Conservation (phyloP, 2,888 invertebrate genomes). For the Oscheius onirici region DNA sequence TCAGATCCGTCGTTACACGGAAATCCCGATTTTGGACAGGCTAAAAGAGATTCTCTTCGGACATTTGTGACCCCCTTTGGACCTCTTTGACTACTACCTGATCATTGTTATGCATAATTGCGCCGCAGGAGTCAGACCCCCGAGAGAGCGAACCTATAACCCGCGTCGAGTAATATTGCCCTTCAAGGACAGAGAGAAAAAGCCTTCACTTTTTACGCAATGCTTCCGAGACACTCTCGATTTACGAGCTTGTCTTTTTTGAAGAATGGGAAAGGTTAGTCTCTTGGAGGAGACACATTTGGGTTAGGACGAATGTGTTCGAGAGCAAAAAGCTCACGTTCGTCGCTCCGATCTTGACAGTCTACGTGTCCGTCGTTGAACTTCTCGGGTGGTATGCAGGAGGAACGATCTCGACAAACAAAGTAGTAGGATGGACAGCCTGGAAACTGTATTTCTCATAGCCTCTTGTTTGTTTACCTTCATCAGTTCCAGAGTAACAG, state of each 20-base stretch:
- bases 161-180: conserved; percentile 8
- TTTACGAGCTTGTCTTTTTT: not conserved
- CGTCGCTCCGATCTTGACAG: conserved; percentile 72
- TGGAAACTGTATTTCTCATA: conserved; percentile 26
- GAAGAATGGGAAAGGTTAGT: not conserved
- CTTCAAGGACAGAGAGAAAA: conserved; percentile 2
- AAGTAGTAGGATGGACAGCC: conserved; percentile 65
- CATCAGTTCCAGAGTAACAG: conserved; percentile 67
- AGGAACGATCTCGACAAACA: conserved; percentile 61
- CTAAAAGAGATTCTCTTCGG: conserved; percentile 56
- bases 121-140: conserved; percentile 1
- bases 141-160: not conserved
- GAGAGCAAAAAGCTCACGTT: conserved; percentile 66
- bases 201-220: not conserved
- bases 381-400: conserved; percentile 59
- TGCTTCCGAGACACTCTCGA: not conserved
- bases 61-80: no score
- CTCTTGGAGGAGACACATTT: not conserved
- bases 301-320: not conserved
- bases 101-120: conserved; percentile 2
- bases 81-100: no score
- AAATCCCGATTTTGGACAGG: conserved; percentile 72
- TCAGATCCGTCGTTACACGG: conserved; percentile 68
- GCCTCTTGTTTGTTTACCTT: conserved; percentile 44
- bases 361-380: conserved; percentile 58